Evolutionary conservation across 1,140 invertebrate genomes (phyloP).

Genomic region (Triops longicaudatus): DNA sequence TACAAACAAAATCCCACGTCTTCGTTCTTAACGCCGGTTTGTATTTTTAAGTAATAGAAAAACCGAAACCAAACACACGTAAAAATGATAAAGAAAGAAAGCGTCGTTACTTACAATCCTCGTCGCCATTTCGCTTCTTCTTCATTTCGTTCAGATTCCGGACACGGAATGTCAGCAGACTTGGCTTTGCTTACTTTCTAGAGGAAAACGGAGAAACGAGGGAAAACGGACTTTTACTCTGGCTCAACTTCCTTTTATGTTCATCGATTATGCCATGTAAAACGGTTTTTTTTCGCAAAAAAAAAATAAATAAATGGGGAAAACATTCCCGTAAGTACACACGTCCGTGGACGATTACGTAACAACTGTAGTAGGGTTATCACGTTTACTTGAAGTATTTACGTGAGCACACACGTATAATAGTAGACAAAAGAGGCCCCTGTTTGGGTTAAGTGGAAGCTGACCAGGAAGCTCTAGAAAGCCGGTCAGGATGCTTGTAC

Average conservation of each 20-base stretch:
- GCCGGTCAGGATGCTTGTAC: background rate
- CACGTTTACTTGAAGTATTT: background rate
- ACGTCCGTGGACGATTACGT: too few species aligned
- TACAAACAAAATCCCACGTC: too few species aligned
- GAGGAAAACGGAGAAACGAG: background rate
- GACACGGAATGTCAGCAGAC: conserved; percentile 18
- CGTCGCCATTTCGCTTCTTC: background rate
- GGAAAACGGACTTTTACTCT: background rate
- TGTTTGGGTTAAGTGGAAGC: background rate
- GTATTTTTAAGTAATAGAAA: too few species aligned
- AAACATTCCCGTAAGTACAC: too few species aligned
- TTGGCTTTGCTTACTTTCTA: conserved; percentile 23
- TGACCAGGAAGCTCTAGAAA: background rate
- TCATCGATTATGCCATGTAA: background rate
- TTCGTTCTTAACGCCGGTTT: too few species aligned
- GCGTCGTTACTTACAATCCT: background rate
- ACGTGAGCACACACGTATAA: background rate
- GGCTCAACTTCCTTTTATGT: background rate
- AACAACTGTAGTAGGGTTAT: too few species aligned
- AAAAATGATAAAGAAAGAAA: background rate
- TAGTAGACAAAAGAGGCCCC: background rate
- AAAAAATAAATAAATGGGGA: too few species aligned
- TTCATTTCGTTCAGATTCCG: background rate
- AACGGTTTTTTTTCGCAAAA: too few species aligned
- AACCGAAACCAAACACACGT: too few species aligned